Conservation (phyloP, 2,113 vertebrate species). For the Oreochromis aureus region DNA sequence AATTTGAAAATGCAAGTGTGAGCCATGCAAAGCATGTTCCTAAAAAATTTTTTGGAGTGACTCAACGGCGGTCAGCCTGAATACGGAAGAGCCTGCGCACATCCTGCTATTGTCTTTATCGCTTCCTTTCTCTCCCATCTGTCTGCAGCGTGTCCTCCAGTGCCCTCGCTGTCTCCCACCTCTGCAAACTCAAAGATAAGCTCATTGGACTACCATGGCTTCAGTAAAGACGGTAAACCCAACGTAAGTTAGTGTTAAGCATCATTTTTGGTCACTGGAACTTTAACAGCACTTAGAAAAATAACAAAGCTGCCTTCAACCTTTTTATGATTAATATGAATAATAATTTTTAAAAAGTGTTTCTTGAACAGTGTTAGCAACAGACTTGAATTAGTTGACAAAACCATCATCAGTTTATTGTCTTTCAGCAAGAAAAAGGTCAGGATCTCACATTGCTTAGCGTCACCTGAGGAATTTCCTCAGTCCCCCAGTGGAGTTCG, state of each 20-base stretch:
- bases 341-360: background rate
- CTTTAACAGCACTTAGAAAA: background rate
- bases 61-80: conserved; percentile 5
- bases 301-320: background rate
- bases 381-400: conserved; percentile 41
- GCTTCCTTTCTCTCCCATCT: conserved; percentile 61
- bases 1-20: background rate
- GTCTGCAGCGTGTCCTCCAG: conserved; percentile 50
- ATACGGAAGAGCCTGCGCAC: conserved; percentile 29
- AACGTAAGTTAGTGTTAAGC: background rate
- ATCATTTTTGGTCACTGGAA: background rate
- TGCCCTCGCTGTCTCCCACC: conserved; percentile 14
- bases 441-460: conserved; percentile 69
- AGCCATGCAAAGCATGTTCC: background rate
- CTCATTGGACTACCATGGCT: conserved; percentile 12
- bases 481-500: conserved; percentile 48
- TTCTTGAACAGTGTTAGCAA: background rate
- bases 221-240: background rate
- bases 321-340: background rate
- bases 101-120: conserved; percentile 65
- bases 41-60: conserved; percentile 26
- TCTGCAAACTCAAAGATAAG: conserved; percentile 26
- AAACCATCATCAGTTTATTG: conserved; percentile 75
- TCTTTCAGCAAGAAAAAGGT: conserved; percentile 71
- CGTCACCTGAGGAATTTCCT: conserved; percentile 50